Evolutionary conservation across 2,797 vertebrate species (phyloP).

Genomic region (Xiphophorus birchmanni): DNA sequence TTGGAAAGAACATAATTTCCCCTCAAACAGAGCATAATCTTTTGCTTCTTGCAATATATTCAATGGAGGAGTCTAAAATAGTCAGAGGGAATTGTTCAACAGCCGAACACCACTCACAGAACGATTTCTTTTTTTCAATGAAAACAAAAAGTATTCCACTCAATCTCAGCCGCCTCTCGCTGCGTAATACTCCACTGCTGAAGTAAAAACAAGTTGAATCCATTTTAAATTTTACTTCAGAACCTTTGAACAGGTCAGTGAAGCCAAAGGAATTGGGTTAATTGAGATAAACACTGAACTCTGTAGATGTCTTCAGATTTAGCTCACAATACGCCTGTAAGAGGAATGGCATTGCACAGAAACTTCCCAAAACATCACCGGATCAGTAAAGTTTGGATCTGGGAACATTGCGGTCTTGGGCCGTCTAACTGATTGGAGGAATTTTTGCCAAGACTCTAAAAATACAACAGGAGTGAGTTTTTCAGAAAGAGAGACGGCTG

Average conservation of each 20-base stretch:
- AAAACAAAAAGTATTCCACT: background rate
- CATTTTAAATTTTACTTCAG: background rate
- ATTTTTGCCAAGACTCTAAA: background rate
- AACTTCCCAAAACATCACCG: background rate
- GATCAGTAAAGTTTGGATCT: background rate
- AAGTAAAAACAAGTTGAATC: background rate
- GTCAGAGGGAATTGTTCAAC: background rate
- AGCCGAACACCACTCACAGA: background rate
- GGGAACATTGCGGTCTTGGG: background rate
- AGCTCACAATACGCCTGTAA: background rate
- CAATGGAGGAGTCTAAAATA: background rate
- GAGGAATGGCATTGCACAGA: background rate
- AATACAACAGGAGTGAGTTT: background rate
- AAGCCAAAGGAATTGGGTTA: background rate
- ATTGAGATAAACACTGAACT: background rate
- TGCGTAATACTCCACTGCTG: background rate
- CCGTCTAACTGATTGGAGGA: background rate
- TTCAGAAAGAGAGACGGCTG: background rate
- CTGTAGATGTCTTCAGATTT: background rate
- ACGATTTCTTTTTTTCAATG: background rate
- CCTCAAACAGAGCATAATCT: background rate
- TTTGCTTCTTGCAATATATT: background rate
- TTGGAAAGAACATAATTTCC: background rate
- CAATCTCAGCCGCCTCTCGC: background rate
- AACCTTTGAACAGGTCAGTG: background rate